Conservation (phyloP, 2,888 invertebrate species). For the Heteromurus nitidus region DNA sequence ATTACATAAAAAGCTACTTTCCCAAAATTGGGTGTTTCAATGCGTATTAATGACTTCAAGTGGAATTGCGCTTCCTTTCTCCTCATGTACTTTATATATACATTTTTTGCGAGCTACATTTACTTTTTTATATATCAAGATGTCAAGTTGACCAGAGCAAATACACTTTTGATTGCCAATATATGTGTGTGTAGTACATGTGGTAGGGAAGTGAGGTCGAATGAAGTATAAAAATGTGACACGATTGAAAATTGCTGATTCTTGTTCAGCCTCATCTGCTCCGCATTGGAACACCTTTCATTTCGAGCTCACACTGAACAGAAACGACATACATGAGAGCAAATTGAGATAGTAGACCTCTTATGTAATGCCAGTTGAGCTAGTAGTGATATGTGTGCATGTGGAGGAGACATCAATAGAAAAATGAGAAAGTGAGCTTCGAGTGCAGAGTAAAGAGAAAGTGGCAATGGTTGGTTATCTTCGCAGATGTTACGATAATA, state of each 20-base stretch:
- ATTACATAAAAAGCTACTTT: slow-evolving; percentile 8
- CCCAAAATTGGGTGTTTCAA: slow-evolving; percentile 21
- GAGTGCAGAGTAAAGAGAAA: not conserved
- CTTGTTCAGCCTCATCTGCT: slow-evolving; percentile 1
- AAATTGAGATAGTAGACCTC: no score
- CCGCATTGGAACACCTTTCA: no score
- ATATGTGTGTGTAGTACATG: not conserved
- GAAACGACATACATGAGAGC: no score
- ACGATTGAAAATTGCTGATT: slow-evolving; percentile 6
- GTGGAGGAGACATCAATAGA: not conserved
- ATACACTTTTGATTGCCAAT: no score
- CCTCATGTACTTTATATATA: no score
- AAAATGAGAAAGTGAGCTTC: not conserved
- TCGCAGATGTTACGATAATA: slow-evolving; percentile 29
- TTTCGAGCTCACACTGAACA: no score
- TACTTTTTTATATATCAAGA: no score
- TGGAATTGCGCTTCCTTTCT: slow-evolving; percentile 23
- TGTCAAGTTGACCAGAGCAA: no score
- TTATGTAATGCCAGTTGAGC: not conserved
- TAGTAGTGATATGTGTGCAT: not conserved
- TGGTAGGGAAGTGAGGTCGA: not conserved
- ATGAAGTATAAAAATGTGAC: not conserved
- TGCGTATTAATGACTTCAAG: slow-evolving; percentile 35
- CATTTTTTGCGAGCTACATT: no score
- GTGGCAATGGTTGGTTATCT: not conserved